A percentile compares a stretch with the other conserved stretches of the same genome.
Conservation (phyloP, 2,113 vertebrate species). For the Orycteropus afer region DNA sequence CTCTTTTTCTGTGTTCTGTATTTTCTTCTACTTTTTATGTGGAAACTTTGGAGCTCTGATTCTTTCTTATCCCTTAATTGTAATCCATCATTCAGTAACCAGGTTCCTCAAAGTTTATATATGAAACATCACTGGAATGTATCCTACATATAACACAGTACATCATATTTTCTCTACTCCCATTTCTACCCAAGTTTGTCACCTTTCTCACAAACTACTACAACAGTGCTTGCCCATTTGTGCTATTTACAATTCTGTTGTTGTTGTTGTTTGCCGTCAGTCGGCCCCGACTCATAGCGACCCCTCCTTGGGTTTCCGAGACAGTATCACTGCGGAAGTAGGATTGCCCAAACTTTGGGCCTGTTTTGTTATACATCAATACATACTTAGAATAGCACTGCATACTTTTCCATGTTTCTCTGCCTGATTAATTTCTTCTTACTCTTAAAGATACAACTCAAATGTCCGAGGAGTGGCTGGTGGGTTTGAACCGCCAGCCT, state of each 20-base stretch:
- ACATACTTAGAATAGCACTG: background rate
- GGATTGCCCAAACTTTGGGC: too few relatives aligned
- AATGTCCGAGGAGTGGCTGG: too few relatives aligned
- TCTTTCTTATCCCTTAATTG: background rate
- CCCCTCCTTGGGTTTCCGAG: too few relatives aligned
- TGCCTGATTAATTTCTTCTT: background rate
- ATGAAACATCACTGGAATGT: background rate
- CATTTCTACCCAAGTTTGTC: background rate
- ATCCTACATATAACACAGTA: background rate
- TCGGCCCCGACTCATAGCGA: too few relatives aligned
- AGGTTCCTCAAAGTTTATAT: background rate
- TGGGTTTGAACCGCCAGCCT: too few relatives aligned
- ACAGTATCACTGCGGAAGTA: too few relatives aligned
- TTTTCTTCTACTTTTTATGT: slow-evolving; percentile 1
- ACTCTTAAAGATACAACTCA: background rate
- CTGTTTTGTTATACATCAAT: background rate
- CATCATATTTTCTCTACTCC: background rate
- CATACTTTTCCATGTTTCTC: background rate
- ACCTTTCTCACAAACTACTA: background rate
- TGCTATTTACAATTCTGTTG: background rate
- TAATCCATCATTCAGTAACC: background rate
- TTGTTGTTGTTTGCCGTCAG: too few relatives aligned
- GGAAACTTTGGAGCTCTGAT: background rate
- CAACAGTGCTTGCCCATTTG: background rate
- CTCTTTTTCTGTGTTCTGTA: background rate